phyloP scores from a whole-genome alignment of 2,113 vertebrate genomes.

The Tragelaphus scriptus region DNA sequence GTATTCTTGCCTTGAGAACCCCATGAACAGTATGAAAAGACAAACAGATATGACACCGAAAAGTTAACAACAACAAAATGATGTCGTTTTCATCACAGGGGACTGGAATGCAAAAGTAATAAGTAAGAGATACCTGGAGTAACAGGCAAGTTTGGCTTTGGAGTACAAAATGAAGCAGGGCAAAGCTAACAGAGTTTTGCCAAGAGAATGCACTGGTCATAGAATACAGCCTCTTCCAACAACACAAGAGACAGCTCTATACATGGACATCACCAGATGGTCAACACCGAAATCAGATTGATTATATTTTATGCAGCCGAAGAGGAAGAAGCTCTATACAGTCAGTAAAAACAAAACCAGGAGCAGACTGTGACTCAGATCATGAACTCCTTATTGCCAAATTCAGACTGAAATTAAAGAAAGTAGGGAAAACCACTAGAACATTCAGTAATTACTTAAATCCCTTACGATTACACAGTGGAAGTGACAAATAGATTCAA shows the following conservation, averaged over 20 bases:
- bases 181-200: not conserved
- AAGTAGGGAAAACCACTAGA: not conserved
- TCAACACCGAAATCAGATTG: not conserved
- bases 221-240: not conserved
- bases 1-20: not conserved
- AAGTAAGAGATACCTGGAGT: not conserved
- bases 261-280: not conserved
- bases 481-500: not conserved
- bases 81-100: not conserved
- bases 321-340: not conserved
- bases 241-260: not conserved
- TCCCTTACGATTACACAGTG: fast-evolving
- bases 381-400: not conserved
- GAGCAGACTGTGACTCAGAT: not conserved
- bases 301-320: not conserved
- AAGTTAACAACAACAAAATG: not conserved
- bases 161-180: not conserved
- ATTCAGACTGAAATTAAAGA: not conserved
- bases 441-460: not conserved
- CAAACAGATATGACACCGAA: not conserved
- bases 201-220: not conserved
- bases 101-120: not conserved
- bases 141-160: not conserved
- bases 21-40: not conserved
- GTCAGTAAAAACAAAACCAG: not conserved